Evolutionary conservation across 2,888 invertebrate genomes (phyloP).

Genomic region (Cactoblastis cactorum): DNA sequence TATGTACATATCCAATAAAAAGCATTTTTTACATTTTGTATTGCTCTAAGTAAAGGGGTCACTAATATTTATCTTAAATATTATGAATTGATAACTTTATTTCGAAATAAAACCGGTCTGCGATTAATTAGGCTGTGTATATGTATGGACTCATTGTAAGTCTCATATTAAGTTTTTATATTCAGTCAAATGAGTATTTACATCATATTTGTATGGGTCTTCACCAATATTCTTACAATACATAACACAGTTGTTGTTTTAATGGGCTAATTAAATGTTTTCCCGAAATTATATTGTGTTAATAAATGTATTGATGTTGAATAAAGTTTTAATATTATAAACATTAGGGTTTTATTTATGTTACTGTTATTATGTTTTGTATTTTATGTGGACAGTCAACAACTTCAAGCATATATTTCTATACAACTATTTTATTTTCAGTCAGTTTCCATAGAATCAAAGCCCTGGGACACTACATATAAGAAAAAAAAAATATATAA

Average conservation of each 20-base stretch:
- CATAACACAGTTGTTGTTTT: not conserved
- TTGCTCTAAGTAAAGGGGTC: not conserved
- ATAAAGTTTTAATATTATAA: conserved; percentile 34
- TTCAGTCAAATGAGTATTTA: conserved; percentile 34
- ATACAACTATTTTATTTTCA: too few relatives aligned
- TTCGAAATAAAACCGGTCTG: conserved; percentile 54
- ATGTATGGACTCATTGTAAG: conserved; percentile 50
- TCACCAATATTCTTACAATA: conserved; percentile 24
- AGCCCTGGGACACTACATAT: not conserved
- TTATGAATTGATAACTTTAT: conserved; percentile 29
- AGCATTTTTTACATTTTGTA: not conserved
- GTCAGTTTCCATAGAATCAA: too few relatives aligned
- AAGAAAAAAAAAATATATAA: conserved; percentile 9
- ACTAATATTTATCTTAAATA: not conserved
- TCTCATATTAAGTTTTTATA: conserved; percentile 44
- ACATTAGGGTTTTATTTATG: conserved; percentile 2
- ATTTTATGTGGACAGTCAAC: too few relatives aligned
- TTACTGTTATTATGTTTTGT: not conserved
- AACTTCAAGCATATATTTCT: too few relatives aligned
- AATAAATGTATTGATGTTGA: conserved; percentile 54
- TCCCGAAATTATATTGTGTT: conserved; percentile 31
- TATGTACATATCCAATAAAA: not conserved
- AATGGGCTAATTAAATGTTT: conserved; percentile 26
- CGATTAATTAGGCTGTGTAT: conserved; percentile 77
- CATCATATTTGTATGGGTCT: conserved; percentile 19